These are phyloP conservation scores for Ispidina lecontei DNA, from an alignment of 2,797 vertebrate species.

Conservation along the genomic window DNA sequence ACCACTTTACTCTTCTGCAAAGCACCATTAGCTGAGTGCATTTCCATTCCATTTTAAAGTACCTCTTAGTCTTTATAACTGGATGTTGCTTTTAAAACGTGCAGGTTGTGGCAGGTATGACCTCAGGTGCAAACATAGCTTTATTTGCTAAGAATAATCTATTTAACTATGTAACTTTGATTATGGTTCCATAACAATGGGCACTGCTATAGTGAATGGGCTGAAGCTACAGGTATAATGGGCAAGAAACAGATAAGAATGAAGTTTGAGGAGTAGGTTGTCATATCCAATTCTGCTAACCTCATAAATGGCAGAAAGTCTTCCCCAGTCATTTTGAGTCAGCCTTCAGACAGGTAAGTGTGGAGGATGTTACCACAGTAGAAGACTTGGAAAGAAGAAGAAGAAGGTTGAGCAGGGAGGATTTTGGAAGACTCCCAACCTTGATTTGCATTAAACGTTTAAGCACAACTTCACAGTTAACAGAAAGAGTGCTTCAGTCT, in stretches of 20 bases:
- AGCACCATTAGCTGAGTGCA: neutral
- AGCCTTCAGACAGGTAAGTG: neutral
- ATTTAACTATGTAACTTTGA: neutral
- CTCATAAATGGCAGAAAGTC: neutral
- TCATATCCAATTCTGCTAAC: neutral
- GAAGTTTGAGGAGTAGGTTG: neutral
- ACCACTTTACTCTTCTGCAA: neutral
- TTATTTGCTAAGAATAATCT: neutral
- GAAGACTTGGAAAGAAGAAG: neutral
- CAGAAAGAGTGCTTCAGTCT: neutral
- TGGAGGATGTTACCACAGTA: neutral
- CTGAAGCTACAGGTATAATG: neutral
- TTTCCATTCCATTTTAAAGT: conserved; percentile 9
- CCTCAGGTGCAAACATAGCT: neutral
- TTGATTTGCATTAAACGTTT: neutral
- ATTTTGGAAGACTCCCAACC: neutral
- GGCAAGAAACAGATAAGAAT: neutral
- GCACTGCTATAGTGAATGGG: neutral
- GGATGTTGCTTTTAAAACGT: neutral
- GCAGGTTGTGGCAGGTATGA: neutral
- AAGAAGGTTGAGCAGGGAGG: neutral
- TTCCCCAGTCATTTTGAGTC: neutral
- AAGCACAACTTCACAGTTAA: neutral
- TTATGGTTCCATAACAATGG: neutral
- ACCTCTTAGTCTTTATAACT: neutral